Conservation (phyloP, 2,797 vertebrate genomes). For the Leptodactylus fallax region DNA sequence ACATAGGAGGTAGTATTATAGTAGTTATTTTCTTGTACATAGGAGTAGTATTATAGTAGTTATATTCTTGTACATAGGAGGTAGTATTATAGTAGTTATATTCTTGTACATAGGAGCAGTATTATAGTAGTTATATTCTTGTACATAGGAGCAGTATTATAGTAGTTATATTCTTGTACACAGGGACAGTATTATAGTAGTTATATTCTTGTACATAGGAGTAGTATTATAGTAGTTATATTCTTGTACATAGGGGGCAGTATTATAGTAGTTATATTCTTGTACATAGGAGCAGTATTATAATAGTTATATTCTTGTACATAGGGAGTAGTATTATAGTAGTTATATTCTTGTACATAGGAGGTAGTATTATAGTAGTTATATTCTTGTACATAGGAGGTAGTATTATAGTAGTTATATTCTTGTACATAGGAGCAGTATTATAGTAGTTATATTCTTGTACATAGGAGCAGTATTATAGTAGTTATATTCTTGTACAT, state of each 20-base stretch:
- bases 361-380: not conserved
- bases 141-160: not conserved
- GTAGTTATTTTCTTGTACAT: too few species aligned
- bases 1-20: too few species aligned
- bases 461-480: too few species aligned
- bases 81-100: too few species aligned
- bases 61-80: too few species aligned
- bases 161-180: not conserved
- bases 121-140: not conserved
- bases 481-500: too few species aligned
- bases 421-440: not conserved
- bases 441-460: too few species aligned
- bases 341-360: not conserved
- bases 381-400: not conserved
- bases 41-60: too few species aligned
- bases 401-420: not conserved
- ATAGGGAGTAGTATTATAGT: not conserved
- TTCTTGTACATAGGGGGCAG: not conserved
- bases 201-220: too few species aligned
- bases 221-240: too few species aligned
- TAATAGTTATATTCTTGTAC: slow-evolving; percentile 2
- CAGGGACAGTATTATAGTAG: too few species aligned
- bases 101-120: not conserved
- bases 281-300: not conserved
- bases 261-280: slow-evolving; percentile 8